phyloP scores from a whole-genome alignment of 2,797 vertebrate genomes.

The Chrysocyon brachyurus region DNA sequence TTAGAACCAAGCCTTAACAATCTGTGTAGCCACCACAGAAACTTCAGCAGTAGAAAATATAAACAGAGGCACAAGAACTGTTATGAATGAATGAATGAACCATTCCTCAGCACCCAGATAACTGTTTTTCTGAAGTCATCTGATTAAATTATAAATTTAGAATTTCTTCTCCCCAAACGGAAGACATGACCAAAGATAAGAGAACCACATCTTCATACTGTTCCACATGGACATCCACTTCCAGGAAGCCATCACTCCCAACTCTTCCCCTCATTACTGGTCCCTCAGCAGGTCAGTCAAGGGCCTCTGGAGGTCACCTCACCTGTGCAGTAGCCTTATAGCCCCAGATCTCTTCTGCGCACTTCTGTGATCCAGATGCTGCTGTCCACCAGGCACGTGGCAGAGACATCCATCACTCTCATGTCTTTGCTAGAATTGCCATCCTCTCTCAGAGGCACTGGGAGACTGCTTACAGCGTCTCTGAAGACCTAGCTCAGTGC shows the following conservation, averaged over 20 bases:
- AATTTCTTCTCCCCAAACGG: not conserved
- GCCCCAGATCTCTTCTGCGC: not conserved
- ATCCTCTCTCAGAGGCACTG: not conserved
- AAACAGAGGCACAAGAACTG: not conserved
- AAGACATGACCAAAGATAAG: not conserved
- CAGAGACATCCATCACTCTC: not conserved
- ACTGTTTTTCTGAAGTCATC: not conserved
- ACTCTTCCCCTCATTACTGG: too few relatives aligned
- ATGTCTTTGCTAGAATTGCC: accelerated
- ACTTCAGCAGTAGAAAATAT: not conserved
- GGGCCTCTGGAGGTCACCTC: not conserved
- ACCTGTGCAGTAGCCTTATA: not conserved
- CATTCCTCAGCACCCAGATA: not conserved
- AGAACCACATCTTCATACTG: not conserved
- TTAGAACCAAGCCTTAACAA: not conserved
- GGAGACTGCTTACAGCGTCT: not conserved
- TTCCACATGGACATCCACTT: accelerated
- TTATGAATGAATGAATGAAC: not conserved
- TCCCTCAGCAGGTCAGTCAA: not conserved
- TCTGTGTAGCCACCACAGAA: not conserved
- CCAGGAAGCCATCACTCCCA: not conserved
- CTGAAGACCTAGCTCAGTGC: not conserved
- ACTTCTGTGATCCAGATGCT: accelerated
- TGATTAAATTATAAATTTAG: not conserved
- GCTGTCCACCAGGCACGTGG: accelerated